Evolutionary conservation across 1,140 invertebrate species (phyloP).

Genomic region (Prorops nasuta): DNA sequence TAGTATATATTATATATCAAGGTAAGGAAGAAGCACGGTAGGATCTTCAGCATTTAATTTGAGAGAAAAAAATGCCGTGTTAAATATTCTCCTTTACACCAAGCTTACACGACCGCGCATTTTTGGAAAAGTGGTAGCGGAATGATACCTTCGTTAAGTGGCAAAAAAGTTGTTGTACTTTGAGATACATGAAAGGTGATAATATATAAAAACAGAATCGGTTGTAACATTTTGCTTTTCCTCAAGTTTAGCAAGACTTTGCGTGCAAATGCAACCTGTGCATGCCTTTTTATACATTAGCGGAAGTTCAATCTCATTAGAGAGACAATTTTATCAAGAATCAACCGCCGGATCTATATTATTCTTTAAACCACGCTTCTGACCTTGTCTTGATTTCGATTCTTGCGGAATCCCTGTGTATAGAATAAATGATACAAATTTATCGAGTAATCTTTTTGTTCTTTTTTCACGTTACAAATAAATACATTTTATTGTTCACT

Average conservation of each 20-base stretch:
- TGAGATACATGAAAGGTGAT: constrained; percentile 10
- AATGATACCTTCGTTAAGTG: too few relatives aligned
- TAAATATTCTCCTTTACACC: too few relatives aligned
- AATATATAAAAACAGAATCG: constrained; percentile 9
- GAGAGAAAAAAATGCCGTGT: too few relatives aligned
- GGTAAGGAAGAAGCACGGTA: too few relatives aligned
- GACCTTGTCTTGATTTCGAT: constrained; percentile 12
- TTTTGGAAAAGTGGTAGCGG: too few relatives aligned
- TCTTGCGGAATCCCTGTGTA: too few relatives aligned
- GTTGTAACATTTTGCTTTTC: constrained; percentile 16
- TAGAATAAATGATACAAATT: neutral
- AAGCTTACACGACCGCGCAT: too few relatives aligned
- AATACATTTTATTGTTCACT: too few relatives aligned
- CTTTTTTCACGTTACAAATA: neutral
- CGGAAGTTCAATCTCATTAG: constrained; percentile 26
- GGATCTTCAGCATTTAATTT: too few relatives aligned
- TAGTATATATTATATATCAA: too few relatives aligned
- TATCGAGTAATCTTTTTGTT: neutral
- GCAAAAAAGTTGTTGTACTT: too few relatives aligned
- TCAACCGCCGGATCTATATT: constrained; percentile 16
- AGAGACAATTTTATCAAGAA: constrained; percentile 27
- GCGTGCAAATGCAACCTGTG: constrained; percentile 1
- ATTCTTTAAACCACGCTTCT: constrained; percentile 11
- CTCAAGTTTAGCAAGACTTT: constrained; percentile 2
- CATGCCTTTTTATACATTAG: constrained; percentile 23